Conservation (phyloP, 1,140 invertebrate genomes). For the Drosophila sucinea region DNA sequence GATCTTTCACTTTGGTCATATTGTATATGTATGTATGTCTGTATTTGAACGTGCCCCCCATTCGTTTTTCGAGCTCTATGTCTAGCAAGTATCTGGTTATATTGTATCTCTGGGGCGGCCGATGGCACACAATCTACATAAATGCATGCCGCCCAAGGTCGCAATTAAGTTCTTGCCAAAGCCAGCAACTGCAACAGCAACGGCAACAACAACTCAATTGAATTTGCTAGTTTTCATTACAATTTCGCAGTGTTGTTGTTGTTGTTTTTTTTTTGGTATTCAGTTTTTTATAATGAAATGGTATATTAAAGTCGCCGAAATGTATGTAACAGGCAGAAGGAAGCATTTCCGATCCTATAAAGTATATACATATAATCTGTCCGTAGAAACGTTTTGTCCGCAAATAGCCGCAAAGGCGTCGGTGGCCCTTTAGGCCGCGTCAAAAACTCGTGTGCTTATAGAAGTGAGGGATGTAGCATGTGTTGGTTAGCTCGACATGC, state of each 20-base stretch:
- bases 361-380: too few relatives aligned
- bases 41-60: constrained; percentile 37
- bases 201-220: constrained; percentile 55
- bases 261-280: constrained; percentile 12
- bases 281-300: too few relatives aligned
- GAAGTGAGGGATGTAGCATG: too few relatives aligned
- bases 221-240: constrained; percentile 30
- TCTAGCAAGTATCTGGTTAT: neutral
- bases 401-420: too few relatives aligned
- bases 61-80: neutral
- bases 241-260: constrained; percentile 22
- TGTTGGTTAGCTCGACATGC: too few relatives aligned
- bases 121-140: constrained; percentile 64
- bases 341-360: too few relatives aligned
- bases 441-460: too few relatives aligned
- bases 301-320: too few relatives aligned
- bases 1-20: constrained; percentile 14
- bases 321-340: too few relatives aligned
- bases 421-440: too few relatives aligned
- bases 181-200: constrained; percentile 37
- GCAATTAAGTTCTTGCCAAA: constrained; percentile 72
- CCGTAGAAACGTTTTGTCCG: too few relatives aligned
- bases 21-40: neutral
- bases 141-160: constrained; percentile 69
- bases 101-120: neutral